Conservation (phyloP, 35 echinoderm and acorn worm species). For the Stichopus chloronotus region DNA sequence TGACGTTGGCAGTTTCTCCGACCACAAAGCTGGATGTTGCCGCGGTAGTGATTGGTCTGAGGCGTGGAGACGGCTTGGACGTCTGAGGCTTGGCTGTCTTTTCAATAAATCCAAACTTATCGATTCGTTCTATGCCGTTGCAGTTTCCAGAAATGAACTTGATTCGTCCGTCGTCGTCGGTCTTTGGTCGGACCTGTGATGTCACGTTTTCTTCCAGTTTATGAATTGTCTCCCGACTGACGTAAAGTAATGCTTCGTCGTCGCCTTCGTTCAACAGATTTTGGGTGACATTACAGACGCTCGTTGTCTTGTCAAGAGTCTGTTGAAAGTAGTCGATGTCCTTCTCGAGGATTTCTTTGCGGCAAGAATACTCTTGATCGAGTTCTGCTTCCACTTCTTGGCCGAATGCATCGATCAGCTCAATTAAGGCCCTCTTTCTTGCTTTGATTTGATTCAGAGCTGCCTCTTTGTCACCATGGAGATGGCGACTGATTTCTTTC, state of each 20-base stretch:
- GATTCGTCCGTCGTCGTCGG: slow-evolving; percentile 82
- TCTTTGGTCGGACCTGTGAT: slow-evolving; percentile 48
- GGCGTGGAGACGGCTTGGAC: background rate
- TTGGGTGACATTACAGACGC: slow-evolving; percentile 89
- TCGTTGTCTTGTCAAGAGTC: slow-evolving; percentile 79
- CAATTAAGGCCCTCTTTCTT: slow-evolving; percentile 65
- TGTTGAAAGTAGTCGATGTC: slow-evolving; percentile 74
- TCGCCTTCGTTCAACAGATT: slow-evolving; percentile 85
- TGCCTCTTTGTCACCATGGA: slow-evolving; percentile 64
- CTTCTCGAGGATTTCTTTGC: slow-evolving; percentile 66
- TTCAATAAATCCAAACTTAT: slow-evolving; percentile 50
- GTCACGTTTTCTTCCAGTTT: slow-evolving; percentile 81
- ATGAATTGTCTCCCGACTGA: slow-evolving; percentile 77
- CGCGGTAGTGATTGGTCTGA: background rate
- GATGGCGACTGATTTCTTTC: slow-evolving; percentile 76
- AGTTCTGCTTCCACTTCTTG: slow-evolving; percentile 77
- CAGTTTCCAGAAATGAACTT: slow-evolving; percentile 64
- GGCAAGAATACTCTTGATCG: slow-evolving; percentile 64
- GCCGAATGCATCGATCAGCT: slow-evolving; percentile 67
- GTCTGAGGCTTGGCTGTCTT: background rate
- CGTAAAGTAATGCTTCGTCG: slow-evolving; percentile 78
- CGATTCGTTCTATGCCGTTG: slow-evolving; percentile 36
- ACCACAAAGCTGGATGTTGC: slow-evolving; percentile 56
- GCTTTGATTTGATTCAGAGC: slow-evolving; percentile 68
- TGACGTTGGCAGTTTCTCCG: slow-evolving; percentile 74